A percentile compares a stretch with the other conserved stretches of the same genome.
phyloP scores from a whole-genome alignment of 1,140 invertebrate species.

The Aphelenchoides besseyi region DNA sequence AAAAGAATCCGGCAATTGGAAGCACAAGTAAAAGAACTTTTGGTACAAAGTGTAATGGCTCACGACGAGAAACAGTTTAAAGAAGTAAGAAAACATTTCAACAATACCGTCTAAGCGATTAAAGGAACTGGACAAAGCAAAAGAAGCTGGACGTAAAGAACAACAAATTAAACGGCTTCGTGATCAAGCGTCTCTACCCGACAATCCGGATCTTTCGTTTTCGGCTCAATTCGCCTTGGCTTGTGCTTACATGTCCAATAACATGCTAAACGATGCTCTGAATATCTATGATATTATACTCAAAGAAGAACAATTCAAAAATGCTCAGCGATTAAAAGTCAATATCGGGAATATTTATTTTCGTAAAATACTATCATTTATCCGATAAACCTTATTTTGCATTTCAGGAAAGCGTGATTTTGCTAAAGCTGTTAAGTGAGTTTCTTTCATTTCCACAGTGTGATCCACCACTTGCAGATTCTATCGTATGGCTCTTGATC shows the following conservation, averaged over 20 bases:
- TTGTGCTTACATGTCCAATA: constrained; percentile 84
- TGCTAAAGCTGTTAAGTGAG: constrained; percentile 82
- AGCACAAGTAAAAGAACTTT: constrained; percentile 75
- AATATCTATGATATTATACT: constrained; percentile 76
- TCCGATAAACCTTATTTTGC: too few relatives aligned
- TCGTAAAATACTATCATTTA: constrained; percentile 68
- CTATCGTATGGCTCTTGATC: constrained; percentile 93
- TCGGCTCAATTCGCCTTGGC: constrained; percentile 69
- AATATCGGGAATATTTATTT: constrained; percentile 99
- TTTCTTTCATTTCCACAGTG: too few relatives aligned
- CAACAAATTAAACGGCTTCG: constrained; percentile 78
- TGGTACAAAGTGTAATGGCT: constrained; percentile 77
- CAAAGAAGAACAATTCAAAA: constrained; percentile 64
- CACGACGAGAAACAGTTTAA: constrained; percentile 69
- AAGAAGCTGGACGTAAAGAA: constrained; percentile 90
- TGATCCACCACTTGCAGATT: constrained; percentile 64
- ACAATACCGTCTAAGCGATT: constrained; percentile 9
- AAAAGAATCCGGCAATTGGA: constrained; percentile 80
- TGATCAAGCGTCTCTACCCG: constrained; percentile 13
- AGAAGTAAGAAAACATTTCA: constrained; percentile 23
- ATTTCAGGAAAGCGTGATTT: constrained; percentile 69
- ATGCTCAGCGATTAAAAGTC: constrained; percentile 78
- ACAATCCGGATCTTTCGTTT: constrained; percentile 71
- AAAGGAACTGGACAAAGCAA: constrained; percentile 80
- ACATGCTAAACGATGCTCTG: constrained; percentile 89